These are phyloP conservation scores for Trachelipus rathkii DNA, from an alignment of 1,140 invertebrate genomes.

Conservation along the genomic window DNA sequence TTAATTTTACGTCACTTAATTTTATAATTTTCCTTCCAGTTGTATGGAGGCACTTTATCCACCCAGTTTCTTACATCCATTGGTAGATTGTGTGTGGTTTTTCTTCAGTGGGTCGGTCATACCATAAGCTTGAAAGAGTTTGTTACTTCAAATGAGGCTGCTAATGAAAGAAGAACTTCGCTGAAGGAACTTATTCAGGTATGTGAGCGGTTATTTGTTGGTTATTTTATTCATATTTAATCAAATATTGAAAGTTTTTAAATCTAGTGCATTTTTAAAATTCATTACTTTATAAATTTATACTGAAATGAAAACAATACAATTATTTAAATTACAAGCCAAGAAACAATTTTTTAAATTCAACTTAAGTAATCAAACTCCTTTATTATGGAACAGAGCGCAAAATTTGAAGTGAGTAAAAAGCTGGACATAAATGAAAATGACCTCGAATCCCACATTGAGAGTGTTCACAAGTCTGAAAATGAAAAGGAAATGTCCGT, in stretches of 20 bases:
- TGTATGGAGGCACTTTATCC: slow-evolving; percentile 86
- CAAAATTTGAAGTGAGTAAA: slow-evolving; percentile 67
- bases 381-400: slow-evolving; percentile 54
- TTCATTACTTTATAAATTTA: too few relatives aligned
- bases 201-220: slow-evolving; percentile 16
- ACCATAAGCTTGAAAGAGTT: slow-evolving; percentile 94
- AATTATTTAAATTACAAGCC: too few relatives aligned
- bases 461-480: slow-evolving; percentile 61
- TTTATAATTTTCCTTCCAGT: slow-evolving; percentile 50
- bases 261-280: too few relatives aligned
- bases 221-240: slow-evolving; percentile 2
- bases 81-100: slow-evolving; percentile 85
- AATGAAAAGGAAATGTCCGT: slow-evolving; percentile 66
- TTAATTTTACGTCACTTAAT: neutral
- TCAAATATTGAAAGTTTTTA: neutral
- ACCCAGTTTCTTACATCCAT: slow-evolving; percentile 79
- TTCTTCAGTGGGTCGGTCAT: slow-evolving; percentile 85
- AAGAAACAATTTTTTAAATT: too few relatives aligned
- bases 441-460: slow-evolving; percentile 62
- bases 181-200: slow-evolving; percentile 63
- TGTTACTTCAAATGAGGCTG: slow-evolving; percentile 67
- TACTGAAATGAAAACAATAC: too few relatives aligned
- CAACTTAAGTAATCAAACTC: too few relatives aligned
- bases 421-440: slow-evolving; percentile 57
- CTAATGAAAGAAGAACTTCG: slow-evolving; percentile 66